Evolutionary conservation across 2,113 vertebrate species (phyloP).

Genomic region (Bufo bufo): DNA sequence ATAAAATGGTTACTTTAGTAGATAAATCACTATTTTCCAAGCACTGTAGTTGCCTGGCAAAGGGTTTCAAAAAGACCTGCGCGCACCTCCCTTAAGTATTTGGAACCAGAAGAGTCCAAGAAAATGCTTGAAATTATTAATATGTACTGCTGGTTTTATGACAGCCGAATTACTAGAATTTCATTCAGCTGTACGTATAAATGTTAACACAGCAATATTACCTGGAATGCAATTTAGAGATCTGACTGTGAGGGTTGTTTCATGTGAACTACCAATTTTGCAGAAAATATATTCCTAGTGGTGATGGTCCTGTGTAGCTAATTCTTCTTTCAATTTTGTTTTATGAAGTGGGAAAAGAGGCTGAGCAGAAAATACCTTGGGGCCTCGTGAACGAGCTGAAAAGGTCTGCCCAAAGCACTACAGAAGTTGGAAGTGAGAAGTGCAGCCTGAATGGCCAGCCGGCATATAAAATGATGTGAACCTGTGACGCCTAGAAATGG

Average conservation of each 20-base stretch:
- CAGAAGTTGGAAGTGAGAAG: slow-evolving; percentile 58
- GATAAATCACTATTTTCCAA: not conserved
- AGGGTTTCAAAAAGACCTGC: slow-evolving; percentile 2
- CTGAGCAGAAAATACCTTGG: slow-evolving; percentile 55
- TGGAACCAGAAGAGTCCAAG: slow-evolving; percentile 39
- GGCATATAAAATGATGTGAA: slow-evolving; percentile 53
- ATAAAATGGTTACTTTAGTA: not conserved
- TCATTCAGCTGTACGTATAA: slow-evolving; percentile 49
- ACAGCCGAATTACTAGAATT: slow-evolving; percentile 49
- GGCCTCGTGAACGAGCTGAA: slow-evolving; percentile 56
- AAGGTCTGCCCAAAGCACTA: slow-evolving; percentile 57
- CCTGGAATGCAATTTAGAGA: slow-evolving; percentile 58
- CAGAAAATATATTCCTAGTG: slow-evolving; percentile 60
- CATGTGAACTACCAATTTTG: slow-evolving; percentile 57
- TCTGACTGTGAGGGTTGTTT: slow-evolving; percentile 56
- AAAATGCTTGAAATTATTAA: slow-evolving; percentile 57
- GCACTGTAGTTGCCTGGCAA: slow-evolving; percentile 1
- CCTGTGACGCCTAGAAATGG: slow-evolving; percentile 38
- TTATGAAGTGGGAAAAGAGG: slow-evolving; percentile 60
- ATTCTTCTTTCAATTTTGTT: slow-evolving; percentile 60
- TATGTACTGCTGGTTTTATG: slow-evolving; percentile 54
- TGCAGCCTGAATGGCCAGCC: slow-evolving; percentile 52
- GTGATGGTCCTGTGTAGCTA: slow-evolving; percentile 57
- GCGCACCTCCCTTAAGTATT: slow-evolving; percentile 48
- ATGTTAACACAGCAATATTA: slow-evolving; percentile 59